Base-by-base conservation (phyloP, 2,113 vertebrate genomes). In the Turdus rufiventris region DNA sequence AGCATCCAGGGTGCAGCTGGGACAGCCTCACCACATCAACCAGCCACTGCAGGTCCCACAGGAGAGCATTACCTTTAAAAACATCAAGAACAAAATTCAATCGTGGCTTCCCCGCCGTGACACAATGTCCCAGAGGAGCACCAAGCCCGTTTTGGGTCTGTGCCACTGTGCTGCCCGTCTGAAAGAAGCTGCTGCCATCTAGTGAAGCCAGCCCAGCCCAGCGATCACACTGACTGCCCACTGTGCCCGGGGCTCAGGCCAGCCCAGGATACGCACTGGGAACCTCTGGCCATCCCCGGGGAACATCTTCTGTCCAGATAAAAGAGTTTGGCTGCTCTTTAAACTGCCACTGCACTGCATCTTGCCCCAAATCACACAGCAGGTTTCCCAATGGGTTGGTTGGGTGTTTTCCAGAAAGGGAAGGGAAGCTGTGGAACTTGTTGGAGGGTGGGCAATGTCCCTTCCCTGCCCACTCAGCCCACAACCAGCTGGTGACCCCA, bases 181-280 rank as follows among this genome's bases (percentile, higher is more conserved):
- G 75, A 53, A 54, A 92, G 61, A 78, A 82, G 71, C 20, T 94
- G 88, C 91, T 94, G 94, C 94, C 95, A 88, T 28, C 94, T 96
- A 96, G 89, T 78, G 93, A 84, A 18, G 3, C 43, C 60, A 63
- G 50, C 31, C 42, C 53, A 50, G 33, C 31, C 19, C 54, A 3
- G 50, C 1, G 76, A 31, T 14, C 87, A 1, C 89, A 25, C 38
- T 0, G 21, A 24, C 56, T 3, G 19, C 47, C n/a, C 65, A 0
- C 0, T 0, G 11, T 31, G 38, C 86, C 45, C 54, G n/a, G 7
- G 21, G 36, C 65, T 86, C 34, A 4, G 51, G 9, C n/a, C 80
- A 10, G 38, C 86, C 45, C 54, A 1, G 23, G 20, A 14, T 12
- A 33, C 3, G 2, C 57, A 0, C 42, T 4, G 58, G 8, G 19